A percentile compares a stretch with the other conserved stretches of the same genome.
Evolutionary conservation across 2,888 invertebrate genomes (phyloP).

Genomic region (Achlya flavicornis): DNA sequence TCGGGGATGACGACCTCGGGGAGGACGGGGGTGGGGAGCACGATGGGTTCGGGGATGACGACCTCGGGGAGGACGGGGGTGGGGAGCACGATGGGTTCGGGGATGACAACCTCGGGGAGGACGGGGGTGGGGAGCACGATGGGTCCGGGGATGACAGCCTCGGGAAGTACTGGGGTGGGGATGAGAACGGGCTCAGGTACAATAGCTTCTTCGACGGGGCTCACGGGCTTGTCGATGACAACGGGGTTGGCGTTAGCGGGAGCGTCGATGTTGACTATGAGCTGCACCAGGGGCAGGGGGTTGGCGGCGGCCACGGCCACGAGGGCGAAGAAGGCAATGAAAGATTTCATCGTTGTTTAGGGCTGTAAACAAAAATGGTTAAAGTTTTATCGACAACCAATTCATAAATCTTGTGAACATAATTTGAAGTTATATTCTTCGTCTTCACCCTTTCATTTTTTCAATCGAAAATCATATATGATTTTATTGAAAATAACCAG

Average conservation of each 20-base stretch:
- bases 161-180: constrained; percentile 13
- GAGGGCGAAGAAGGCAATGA: constrained; percentile 52
- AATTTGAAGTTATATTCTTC: background rate
- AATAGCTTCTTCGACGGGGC: background rate
- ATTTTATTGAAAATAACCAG: too few relatives aligned
- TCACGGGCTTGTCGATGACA: constrained; percentile 21
- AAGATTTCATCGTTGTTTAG: constrained; percentile 48
- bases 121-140: constrained; percentile 18
- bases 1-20: constrained; percentile 21
- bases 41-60: constrained; percentile 17
- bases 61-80: constrained; percentile 21
- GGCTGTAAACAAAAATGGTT: constrained; percentile 20
- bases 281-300: constrained; percentile 57
- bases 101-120: constrained; percentile 20
- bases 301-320: constrained; percentile 55
- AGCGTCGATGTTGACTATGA: constrained; percentile 57
- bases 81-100: constrained; percentile 21
- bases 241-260: constrained; percentile 27
- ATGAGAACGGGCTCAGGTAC: constrained; percentile 13
- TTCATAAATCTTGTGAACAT: too few relatives aligned
- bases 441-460: too few relatives aligned
- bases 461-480: too few relatives aligned
- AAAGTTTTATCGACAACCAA: background rate
- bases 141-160: constrained; percentile 19
- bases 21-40: constrained; percentile 22